Evolutionary conservation across 2,888 invertebrate genomes (phyloP).

Genomic region (Rhagium mordax): DNA sequence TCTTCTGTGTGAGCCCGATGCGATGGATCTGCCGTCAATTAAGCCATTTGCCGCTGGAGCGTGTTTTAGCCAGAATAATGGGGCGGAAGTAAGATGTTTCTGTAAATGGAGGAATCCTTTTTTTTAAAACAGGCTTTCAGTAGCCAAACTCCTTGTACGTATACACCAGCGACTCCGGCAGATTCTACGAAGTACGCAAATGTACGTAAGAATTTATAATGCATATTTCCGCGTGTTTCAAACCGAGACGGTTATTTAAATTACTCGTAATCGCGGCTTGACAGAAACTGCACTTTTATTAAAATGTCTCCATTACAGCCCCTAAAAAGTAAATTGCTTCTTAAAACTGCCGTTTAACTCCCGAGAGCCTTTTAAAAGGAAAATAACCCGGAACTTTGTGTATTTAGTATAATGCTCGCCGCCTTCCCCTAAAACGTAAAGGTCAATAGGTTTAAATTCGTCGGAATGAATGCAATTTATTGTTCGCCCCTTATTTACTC

Average conservation of each 20-base stretch:
- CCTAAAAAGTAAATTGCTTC: not conserved
- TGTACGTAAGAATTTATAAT: not conserved
- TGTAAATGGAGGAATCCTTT: not conserved
- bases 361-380: not conserved
- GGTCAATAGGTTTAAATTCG: not conserved
- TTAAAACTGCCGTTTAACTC: not conserved
- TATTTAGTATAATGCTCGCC: not conserved
- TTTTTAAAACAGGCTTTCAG: no score
- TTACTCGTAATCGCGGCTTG: not conserved
- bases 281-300: not conserved
- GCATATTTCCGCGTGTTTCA: not conserved
- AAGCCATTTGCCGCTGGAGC: not conserved
- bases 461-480: not conserved
- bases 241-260: not conserved
- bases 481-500: not conserved
- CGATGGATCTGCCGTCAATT: constrained; percentile 21
- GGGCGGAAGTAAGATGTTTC: not conserved
- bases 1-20: not conserved
- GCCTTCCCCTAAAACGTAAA: not conserved
- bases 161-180: not conserved
- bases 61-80: not conserved
- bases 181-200: not conserved
- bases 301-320: not conserved
- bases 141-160: not conserved
- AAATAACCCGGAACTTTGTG: not conserved